A percentile compares a stretch with the other conserved stretches of the same genome.
phyloP scores from a whole-genome alignment of 2,888 invertebrate genomes.

The Drosophila limbata region DNA sequence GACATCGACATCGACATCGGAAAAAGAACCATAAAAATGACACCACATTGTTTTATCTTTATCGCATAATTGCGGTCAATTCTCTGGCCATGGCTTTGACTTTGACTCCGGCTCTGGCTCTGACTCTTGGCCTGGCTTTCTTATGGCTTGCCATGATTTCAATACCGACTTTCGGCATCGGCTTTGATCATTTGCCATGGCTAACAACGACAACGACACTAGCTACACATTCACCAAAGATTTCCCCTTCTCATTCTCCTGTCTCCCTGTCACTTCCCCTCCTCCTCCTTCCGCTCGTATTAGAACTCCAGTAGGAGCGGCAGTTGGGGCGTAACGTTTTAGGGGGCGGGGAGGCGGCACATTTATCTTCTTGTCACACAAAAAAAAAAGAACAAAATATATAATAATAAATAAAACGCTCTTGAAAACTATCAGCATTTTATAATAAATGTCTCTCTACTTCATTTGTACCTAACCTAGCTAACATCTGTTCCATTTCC shows the following conservation, averaged over 20 bases:
- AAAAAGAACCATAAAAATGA: conserved; percentile 78
- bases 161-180: conserved; percentile 57
- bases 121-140: conserved; percentile 18
- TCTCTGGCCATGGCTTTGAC: conserved; percentile 36
- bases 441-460: background rate
- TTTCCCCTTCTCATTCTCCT: conserved; percentile 1
- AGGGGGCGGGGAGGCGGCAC: conserved; percentile 36
- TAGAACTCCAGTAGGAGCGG: conserved; percentile 13
- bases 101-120: background rate
- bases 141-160: conserved; percentile 57
- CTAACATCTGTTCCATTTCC: conserved; percentile 12
- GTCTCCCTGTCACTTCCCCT: conserved; percentile 8
- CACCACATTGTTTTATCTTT: conserved; percentile 81
- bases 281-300: conserved; percentile 12
- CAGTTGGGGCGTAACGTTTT: conserved; percentile 2
- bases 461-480: background rate
- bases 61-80: conserved; percentile 81
- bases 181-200: conserved; percentile 75
- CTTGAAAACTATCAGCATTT: conserved; percentile 41
- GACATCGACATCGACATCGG: conserved; percentile 51
- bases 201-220: conserved; percentile 34
- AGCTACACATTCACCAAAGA: conserved; percentile 47
- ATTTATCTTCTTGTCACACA: conserved; percentile 75
- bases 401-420: conserved; percentile 30
- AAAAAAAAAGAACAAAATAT: background rate